Evolutionary conservation across 2,113 vertebrate genomes (phyloP).

Genomic region (Petaurus breviceps): DNA sequence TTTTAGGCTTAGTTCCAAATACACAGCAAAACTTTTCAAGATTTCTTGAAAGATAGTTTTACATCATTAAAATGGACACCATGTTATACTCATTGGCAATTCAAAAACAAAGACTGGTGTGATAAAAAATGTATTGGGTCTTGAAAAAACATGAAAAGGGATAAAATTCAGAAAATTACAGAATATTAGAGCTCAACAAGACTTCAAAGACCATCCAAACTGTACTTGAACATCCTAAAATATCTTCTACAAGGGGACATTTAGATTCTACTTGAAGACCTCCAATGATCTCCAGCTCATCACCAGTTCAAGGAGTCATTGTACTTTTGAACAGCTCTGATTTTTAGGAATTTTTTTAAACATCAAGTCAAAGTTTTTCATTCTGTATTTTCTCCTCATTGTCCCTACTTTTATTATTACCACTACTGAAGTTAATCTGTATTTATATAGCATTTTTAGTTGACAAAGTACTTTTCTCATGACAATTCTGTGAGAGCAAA

Average conservation of each 20-base stretch:
- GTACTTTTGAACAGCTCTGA: background rate
- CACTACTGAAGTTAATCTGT: background rate
- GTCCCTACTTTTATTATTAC: background rate
- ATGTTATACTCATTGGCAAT: background rate
- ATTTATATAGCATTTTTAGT: background rate
- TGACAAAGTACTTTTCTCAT: no score
- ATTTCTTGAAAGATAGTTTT: background rate
- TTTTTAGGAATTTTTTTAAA: background rate
- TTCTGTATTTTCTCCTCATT: background rate
- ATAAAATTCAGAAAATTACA: background rate
- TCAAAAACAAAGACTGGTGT: background rate
- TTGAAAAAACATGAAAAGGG: no score
- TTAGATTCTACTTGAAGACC: background rate
- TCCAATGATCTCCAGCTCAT: background rate
- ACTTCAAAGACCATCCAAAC: no score
- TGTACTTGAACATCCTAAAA: background rate
- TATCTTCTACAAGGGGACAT: background rate
- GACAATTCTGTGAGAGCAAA: no score
- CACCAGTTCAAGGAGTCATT: background rate
- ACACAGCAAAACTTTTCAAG: background rate
- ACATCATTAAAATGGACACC: background rate
- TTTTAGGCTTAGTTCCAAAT: no score
- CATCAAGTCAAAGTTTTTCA: background rate
- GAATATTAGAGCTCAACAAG: no score
- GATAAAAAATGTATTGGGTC: no score